phyloP scores from a whole-genome alignment of 2,113 vertebrate genomes.

The Hippocampus comes region DNA sequence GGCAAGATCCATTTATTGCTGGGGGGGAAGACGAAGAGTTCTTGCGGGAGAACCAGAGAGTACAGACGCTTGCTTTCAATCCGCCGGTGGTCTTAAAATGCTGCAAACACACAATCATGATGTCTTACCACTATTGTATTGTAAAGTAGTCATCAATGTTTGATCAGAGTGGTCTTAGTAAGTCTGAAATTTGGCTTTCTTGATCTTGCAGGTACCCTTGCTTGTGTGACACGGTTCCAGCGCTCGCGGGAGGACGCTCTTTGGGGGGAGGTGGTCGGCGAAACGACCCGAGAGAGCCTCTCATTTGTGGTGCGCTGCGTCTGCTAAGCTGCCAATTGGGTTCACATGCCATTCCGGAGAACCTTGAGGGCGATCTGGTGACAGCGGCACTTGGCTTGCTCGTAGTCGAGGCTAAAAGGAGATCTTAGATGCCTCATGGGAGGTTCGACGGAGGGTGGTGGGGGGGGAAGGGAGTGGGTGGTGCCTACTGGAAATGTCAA shows the following conservation, averaged over 20 bases:
- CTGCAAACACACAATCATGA: background rate
- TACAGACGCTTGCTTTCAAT: constrained; percentile 1
- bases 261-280: background rate
- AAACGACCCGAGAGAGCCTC: constrained; percentile 18
- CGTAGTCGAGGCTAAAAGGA: constrained; percentile 68
- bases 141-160: background rate
- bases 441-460: constrained; percentile 12
- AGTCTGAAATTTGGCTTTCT: background rate
- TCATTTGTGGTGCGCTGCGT: constrained; percentile 45
- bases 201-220: background rate
- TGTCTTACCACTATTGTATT: background rate
- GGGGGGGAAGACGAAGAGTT: background rate
- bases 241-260: background rate
- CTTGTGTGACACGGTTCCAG: background rate
- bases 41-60: constrained; percentile 8
- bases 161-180: background rate
- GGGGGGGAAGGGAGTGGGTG: constrained; percentile 5
- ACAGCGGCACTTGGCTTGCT: constrained; percentile 66
- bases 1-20: constrained; percentile 7
- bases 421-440: constrained; percentile 20
- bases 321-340: constrained; percentile 53
- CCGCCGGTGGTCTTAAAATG: background rate
- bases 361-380: constrained; percentile 66
- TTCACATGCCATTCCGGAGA: constrained; percentile 63
- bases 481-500: background rate